These are phyloP conservation scores for Abrostola triplasia DNA, from an alignment of 2,888 invertebrate genomes.

Conservation along the genomic window DNA sequence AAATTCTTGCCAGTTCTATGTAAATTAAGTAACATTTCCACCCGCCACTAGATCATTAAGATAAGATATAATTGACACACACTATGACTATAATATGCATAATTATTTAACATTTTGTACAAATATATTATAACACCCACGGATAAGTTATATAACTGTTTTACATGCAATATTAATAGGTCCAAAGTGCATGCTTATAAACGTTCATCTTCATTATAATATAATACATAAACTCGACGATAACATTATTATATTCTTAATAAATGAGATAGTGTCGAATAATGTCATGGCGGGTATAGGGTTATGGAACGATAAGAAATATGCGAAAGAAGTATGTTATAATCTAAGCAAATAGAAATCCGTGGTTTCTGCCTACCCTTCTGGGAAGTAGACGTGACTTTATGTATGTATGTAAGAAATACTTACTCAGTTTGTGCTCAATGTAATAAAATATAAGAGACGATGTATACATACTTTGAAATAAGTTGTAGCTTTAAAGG, in stretches of 20 bases:
- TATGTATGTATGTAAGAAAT: no score
- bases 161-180: conserved; percentile 6
- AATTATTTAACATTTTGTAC: conserved; percentile 15
- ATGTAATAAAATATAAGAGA: no score
- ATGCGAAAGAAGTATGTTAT: no score
- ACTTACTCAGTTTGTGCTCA: no score
- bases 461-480: no score
- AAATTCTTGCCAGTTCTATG: background rate
- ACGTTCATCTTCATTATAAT: background rate
- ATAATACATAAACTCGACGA: background rate
- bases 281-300: conserved; percentile 3
- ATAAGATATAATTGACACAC: conserved; percentile 41
- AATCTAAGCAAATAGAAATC: no score
- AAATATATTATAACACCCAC: conserved; percentile 7
- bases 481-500: no score
- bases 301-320: no score
- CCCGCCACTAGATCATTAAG: conserved; percentile 26
- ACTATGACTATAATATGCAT: conserved; percentile 20
- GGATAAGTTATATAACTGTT: conserved; percentile 1
- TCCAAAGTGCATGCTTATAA: conserved; percentile 26
- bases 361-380: no score
- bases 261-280: conserved; percentile 6
- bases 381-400: no score
- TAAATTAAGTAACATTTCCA: conserved; percentile 3
- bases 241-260: conserved; percentile 6